Percentiles rank a stretch among this genome's conserved stretches.
These are phyloP conservation scores for Bergia puertoricense DNA, from an alignment of 92 coral and sea anemone genomes.

Conservation along the genomic window DNA sequence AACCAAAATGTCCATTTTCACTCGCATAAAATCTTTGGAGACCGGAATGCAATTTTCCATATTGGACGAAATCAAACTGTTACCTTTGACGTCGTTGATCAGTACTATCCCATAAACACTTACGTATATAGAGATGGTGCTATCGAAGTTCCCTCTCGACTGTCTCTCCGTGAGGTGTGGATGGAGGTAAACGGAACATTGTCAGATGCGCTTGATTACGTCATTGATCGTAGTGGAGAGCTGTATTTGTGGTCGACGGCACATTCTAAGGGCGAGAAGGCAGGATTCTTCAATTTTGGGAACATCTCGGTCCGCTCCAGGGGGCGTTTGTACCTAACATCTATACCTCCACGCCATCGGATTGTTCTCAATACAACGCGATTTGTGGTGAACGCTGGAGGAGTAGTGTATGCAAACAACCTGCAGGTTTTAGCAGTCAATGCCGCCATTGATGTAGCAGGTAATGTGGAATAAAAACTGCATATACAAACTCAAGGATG, in stretches of 20 bases:
- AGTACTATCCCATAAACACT: slow-evolving; percentile 71
- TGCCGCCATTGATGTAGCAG: slow-evolving; percentile 75
- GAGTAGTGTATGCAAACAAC: slow-evolving; percentile 59
- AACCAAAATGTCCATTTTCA: slow-evolving; percentile 52
- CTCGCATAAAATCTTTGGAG: slow-evolving; percentile 58
- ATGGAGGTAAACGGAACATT: slow-evolving; percentile 76
- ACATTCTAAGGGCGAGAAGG: slow-evolving; percentile 57
- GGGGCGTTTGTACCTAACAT: slow-evolving; percentile 57
- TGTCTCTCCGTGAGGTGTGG: slow-evolving; percentile 64
- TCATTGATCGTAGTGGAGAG: slow-evolving; percentile 62
- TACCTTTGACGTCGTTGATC: slow-evolving; percentile 67
- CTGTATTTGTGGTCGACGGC: slow-evolving; percentile 72
- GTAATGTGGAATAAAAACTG: slow-evolving; percentile 29
- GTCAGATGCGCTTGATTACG: slow-evolving; percentile 70
- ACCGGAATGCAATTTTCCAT: slow-evolving; percentile 68
- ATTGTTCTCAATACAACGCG: slow-evolving; percentile 53
- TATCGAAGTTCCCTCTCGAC: slow-evolving; percentile 61
- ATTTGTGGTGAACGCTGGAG: slow-evolving; percentile 76
- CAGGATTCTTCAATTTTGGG: slow-evolving; percentile 57
- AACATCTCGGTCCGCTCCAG: slow-evolving; percentile 68
- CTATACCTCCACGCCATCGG: slow-evolving; percentile 55
- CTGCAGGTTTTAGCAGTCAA: slow-evolving; percentile 61
- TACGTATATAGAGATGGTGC: slow-evolving; percentile 60
- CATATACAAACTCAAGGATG: background rate
- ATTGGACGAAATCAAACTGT: slow-evolving; percentile 63